phyloP scores from a whole-genome alignment of 2,888 invertebrate species.

The Erebia aethiops region DNA sequence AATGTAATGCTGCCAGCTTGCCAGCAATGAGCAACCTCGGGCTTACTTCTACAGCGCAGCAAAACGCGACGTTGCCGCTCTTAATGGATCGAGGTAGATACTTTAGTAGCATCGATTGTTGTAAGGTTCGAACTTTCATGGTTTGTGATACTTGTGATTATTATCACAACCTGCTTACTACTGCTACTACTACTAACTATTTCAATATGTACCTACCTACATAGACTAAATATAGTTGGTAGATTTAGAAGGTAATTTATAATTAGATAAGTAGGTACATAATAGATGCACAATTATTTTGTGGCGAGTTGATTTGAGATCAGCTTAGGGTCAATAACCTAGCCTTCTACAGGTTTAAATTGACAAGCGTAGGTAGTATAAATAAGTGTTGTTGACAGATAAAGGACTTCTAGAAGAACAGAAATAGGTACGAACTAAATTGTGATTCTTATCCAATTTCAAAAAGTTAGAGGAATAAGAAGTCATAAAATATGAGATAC shows the following conservation, averaged over 20 bases:
- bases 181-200: neutral
- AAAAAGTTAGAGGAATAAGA: neutral
- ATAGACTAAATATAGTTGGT: neutral
- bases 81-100: constrained; percentile 35
- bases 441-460: too few species aligned
- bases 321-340: constrained; percentile 4
- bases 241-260: too few species aligned
- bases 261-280: too few species aligned
- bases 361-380: neutral
- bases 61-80: constrained; percentile 50
- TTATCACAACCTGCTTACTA: constrained; percentile 28
- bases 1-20: constrained; percentile 33
- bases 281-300: neutral
- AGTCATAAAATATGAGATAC: too few species aligned
- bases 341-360: constrained; percentile 10
- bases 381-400: too few species aligned
- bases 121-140: constrained; percentile 27
- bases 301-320: neutral
- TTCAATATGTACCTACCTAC: neutral
- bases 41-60: constrained; percentile 26
- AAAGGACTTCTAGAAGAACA: neutral
- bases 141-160: constrained; percentile 23
- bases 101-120: constrained; percentile 33
- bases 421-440: too few species aligned
- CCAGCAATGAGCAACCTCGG: constrained; percentile 37